Evolutionary conservation across 2,888 invertebrate species (phyloP).

Genomic region (Synanthedon vespiformis): DNA sequence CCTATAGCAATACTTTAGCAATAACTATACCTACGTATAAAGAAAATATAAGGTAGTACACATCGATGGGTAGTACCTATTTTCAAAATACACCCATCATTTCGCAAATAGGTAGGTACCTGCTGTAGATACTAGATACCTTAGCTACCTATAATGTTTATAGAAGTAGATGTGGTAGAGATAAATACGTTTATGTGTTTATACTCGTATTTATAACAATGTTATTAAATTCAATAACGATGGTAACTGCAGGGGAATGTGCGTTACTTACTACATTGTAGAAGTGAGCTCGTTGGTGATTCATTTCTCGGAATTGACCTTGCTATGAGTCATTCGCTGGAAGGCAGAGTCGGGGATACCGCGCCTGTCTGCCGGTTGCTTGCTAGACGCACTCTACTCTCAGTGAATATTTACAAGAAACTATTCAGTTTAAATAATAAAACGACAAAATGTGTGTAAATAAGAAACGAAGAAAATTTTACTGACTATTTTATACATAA

Average conservation of each 20-base stretch:
- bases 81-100: too few relatives aligned
- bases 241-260: conserved; percentile 34
- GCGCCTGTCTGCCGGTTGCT: conserved; percentile 68
- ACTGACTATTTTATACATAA: conserved; percentile 14
- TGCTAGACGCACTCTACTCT: conserved; percentile 48
- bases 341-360: conserved; percentile 72
- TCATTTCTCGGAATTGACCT: conserved; percentile 73
- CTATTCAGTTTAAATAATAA: conserved; percentile 20
- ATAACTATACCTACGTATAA: too few relatives aligned
- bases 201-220: too few relatives aligned
- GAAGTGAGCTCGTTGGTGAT: conserved; percentile 66
- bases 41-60: too few relatives aligned
- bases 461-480: conserved; percentile 29
- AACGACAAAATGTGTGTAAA: conserved; percentile 35
- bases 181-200: too few relatives aligned
- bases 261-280: conserved; percentile 58
- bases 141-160: too few relatives aligned
- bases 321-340: conserved; percentile 71
- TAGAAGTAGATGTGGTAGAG: too few relatives aligned
- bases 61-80: too few relatives aligned
- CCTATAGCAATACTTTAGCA: too few relatives aligned
- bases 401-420: conserved; percentile 34
- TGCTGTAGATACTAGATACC: too few relatives aligned
- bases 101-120: too few relatives aligned
- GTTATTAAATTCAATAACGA: background rate